Percentiles rank a stretch among this genome's conserved stretches.
Evolutionary conservation across 2,797 vertebrate genomes (phyloP).

Genomic region (Myotis vivesi): DNA sequence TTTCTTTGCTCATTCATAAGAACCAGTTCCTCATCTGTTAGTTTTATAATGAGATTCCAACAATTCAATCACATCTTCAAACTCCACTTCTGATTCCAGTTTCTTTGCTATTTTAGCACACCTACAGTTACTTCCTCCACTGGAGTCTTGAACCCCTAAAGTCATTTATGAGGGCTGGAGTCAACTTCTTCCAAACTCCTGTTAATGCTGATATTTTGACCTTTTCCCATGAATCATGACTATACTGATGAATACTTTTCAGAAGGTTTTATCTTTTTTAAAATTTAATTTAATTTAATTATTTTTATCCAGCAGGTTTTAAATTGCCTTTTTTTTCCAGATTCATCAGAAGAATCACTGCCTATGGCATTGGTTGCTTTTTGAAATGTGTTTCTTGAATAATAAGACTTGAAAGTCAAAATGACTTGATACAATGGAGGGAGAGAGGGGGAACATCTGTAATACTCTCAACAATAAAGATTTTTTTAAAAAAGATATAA

Average conservation of each 20-base stretch:
- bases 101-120: not conserved
- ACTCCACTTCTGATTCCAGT: not conserved
- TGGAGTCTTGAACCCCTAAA: not conserved
- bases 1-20: not conserved
- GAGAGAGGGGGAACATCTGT: too few relatives aligned
- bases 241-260: not conserved
- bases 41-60: not conserved
- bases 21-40: not conserved
- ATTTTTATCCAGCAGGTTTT: not conserved
- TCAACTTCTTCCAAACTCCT: not conserved
- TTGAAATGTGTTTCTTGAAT: not conserved
- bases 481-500: too few relatives aligned
- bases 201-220: not conserved
- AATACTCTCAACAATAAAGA: too few relatives aligned
- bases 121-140: not conserved
- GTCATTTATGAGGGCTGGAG: not conserved
- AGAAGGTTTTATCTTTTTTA: not conserved
- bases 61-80: not conserved
- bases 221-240: not conserved
- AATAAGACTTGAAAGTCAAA: not conserved
- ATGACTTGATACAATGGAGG: not conserved
- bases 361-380: not conserved
- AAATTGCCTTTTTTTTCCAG: not conserved
- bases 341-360: not conserved
- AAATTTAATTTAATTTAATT: not conserved